A percentile compares a stretch with the other conserved stretches of the same genome.
Evolutionary conservation across 2,797 vertebrate species (phyloP).

Genomic region (Urocyon cinereoargenteus): DNA sequence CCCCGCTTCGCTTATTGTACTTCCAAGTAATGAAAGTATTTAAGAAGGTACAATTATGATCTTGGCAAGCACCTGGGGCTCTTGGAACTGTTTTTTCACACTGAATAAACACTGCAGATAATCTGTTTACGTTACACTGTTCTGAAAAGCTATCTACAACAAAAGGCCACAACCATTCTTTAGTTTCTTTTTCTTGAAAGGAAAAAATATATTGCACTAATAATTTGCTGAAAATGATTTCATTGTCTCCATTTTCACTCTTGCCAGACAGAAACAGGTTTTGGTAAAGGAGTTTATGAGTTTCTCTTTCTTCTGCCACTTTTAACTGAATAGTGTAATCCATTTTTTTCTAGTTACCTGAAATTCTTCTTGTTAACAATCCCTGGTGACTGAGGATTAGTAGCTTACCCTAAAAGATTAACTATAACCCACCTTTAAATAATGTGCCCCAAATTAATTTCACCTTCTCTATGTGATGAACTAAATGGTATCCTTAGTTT

Average conservation of each 20-base stretch:
- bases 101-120: constrained; percentile 90
- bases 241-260: constrained; percentile 76
- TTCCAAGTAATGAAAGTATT: constrained; percentile 91
- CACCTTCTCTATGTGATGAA: not conserved
- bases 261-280: constrained; percentile 69
- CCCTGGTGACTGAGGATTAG: not conserved
- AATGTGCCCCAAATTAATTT: constrained; percentile 29
- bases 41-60: constrained; percentile 92
- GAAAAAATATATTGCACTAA: constrained; percentile 77
- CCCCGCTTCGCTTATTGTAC: constrained; percentile 87
- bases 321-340: constrained; percentile 26
- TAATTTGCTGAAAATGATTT: constrained; percentile 82
- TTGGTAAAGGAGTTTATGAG: constrained; percentile 56
- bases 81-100: constrained; percentile 90
- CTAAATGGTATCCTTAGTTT: constrained; percentile 21
- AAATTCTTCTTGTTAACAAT: constrained; percentile 62
- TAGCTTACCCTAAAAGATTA: constrained; percentile 51
- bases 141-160: constrained; percentile 87
- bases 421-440: constrained; percentile 39
- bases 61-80: constrained; percentile 91
- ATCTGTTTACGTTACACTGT: constrained; percentile 88
- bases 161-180: constrained; percentile 85
- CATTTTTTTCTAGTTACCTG: constrained; percentile 20
- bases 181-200: constrained; percentile 82
- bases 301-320: constrained; percentile 40